Percentiles rank a stretch among this genome's conserved stretches.
Evolutionary conservation across 2,797 vertebrate species (phyloP).

Genomic region (Taenioides sp.): DNA sequence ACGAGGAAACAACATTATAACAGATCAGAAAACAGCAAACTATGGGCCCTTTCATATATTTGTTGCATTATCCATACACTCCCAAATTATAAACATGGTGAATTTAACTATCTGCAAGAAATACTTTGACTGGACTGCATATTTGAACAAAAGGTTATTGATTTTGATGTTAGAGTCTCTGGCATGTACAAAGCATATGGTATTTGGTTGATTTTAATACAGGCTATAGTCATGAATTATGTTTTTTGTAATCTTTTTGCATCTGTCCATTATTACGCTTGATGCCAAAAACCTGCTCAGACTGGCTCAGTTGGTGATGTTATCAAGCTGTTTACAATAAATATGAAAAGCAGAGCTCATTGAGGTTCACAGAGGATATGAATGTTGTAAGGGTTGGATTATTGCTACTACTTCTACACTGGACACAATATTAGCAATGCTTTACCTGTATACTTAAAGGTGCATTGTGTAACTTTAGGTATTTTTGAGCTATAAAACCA

Average conservation of each 20-base stretch:
- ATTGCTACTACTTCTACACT: not conserved
- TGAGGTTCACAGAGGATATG: not conserved
- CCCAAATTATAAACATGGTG: not conserved
- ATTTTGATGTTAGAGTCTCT: not conserved
- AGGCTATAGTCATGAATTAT: not conserved
- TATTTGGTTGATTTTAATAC: not conserved
- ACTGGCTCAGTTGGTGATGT: not conserved
- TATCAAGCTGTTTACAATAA: slow-evolving; percentile 3
- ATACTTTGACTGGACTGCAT: too few species aligned
- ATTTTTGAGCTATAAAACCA: too few species aligned
- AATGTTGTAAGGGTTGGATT: not conserved
- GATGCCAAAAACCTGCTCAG: not conserved
- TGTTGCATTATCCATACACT: slow-evolving; percentile 2
- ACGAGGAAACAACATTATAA: too few species aligned
- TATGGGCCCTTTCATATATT: too few species aligned
- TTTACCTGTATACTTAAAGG: too few species aligned
- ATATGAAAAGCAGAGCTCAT: not conserved
- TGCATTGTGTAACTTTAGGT: too few species aligned
- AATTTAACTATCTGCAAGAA: not conserved
- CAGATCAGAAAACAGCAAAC: too few species aligned
- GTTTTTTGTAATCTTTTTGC: not conserved
- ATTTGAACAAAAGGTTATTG: not conserved
- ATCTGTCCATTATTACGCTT: slow-evolving; percentile 1
- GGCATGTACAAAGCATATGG: not conserved
- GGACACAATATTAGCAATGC: too few species aligned